phyloP scores from a whole-genome alignment of 2,113 vertebrate genomes.

The Psettodes erumei region DNA sequence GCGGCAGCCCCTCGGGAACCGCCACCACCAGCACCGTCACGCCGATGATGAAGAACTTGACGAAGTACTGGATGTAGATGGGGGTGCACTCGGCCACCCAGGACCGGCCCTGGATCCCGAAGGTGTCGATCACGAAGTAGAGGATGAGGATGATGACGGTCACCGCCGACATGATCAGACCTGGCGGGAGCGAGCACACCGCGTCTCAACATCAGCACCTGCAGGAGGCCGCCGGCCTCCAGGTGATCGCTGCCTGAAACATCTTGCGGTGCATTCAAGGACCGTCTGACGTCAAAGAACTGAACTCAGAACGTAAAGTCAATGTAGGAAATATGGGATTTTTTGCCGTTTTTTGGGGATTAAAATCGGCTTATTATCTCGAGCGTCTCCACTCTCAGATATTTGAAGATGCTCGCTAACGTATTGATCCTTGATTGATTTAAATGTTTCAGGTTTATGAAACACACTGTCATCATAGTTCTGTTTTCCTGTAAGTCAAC shows the following conservation, averaged over 20 bases:
- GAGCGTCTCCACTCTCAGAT: neutral
- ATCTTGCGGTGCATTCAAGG: neutral
- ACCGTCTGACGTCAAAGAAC: neutral
- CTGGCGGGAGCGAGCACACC: constrained; percentile 67
- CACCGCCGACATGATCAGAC: constrained; percentile 94
- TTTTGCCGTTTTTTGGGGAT: too few species aligned
- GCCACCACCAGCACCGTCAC: constrained; percentile 97
- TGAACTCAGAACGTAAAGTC: too few species aligned
- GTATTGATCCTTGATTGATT: too few species aligned
- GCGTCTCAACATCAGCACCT: neutral
- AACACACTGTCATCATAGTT: neutral
- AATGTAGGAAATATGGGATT: too few species aligned
- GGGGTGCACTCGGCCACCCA: constrained; percentile 93
- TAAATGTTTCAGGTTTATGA: neutral
- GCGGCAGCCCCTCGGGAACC: constrained; percentile 94
- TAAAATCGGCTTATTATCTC: too few species aligned
- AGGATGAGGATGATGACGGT: constrained; percentile 96
- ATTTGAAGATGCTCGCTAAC: too few species aligned
- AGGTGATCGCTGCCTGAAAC: too few species aligned
- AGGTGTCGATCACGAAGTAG: constrained; percentile 94
- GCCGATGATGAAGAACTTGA: constrained; percentile 99
- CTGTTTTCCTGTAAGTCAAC: constrained; percentile 16
- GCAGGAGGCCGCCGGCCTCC: too few species aligned
- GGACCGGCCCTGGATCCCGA: constrained; percentile 83
- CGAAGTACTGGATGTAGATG: constrained; percentile 97